These are phyloP conservation scores for Micromys minutus DNA, from an alignment of 2,113 vertebrate species.

Conservation along the genomic window DNA sequence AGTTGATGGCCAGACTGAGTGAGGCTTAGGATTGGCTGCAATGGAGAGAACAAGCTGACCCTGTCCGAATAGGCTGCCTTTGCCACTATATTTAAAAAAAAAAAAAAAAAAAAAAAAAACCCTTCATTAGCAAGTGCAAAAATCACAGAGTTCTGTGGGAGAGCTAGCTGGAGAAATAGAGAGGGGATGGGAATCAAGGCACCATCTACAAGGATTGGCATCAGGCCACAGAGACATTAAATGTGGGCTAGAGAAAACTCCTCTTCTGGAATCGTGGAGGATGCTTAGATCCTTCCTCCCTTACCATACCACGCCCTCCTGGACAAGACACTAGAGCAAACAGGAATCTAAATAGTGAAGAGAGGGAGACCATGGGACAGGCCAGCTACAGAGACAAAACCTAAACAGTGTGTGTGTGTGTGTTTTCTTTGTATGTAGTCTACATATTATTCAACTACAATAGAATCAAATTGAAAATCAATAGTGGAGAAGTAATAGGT, in stretches of 20 bases:
- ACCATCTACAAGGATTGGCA: not conserved
- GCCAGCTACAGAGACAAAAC: not conserved
- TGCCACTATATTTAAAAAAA: not conserved
- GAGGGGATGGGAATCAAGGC: not conserved
- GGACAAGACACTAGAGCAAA: not conserved
- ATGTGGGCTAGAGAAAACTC: not conserved
- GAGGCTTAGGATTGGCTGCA: not conserved
- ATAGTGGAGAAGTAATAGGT: not conserved
- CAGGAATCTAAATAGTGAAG: not conserved
- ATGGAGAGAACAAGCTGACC: not conserved
- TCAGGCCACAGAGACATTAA: not conserved
- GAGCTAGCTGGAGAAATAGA: not conserved
- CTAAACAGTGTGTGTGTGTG: not conserved
- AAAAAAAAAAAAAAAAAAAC: too few relatives aligned
- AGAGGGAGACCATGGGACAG: not conserved
- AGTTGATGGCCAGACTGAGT: not conserved
- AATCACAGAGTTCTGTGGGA: not conserved
- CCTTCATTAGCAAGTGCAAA: not conserved
- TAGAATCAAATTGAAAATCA: not conserved
- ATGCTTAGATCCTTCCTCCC: fast-evolving
- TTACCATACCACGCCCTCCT: not conserved
- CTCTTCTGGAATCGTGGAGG: not conserved
- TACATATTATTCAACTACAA: not conserved
- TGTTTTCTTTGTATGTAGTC: not conserved
- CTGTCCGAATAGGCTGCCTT: not conserved